These are phyloP conservation scores for Meteorus colon DNA, from an alignment of 2,888 invertebrate species.

Conservation along the genomic window DNA sequence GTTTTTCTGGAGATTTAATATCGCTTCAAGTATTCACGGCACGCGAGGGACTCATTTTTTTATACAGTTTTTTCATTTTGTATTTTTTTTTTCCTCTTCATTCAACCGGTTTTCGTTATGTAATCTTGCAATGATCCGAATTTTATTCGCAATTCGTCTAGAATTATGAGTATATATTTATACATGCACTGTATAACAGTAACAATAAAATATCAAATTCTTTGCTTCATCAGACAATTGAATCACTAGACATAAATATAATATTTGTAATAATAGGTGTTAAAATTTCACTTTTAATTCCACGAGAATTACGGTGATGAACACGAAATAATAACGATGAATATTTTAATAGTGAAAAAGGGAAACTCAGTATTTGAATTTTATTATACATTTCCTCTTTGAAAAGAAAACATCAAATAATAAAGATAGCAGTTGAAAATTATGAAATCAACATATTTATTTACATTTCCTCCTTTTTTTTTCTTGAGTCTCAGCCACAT, in stretches of 20 bases:
- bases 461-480: not conserved
- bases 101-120: constrained; percentile 47
- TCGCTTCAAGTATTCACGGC: constrained; percentile 52
- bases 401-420: not conserved
- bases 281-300: constrained; percentile 10
- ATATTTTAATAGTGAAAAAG: not conserved
- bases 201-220: not conserved
- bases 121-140: constrained; percentile 32
- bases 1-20: constrained; percentile 45
- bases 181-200: not conserved
- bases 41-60: constrained; percentile 45
- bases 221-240: not conserved
- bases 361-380: not conserved
- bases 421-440: not conserved
- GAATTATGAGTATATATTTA: not conserved
- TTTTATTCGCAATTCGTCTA: constrained; percentile 26
- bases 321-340: not conserved
- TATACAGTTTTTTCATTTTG: not conserved
- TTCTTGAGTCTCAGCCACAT: not conserved
- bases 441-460: not conserved
- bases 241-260: not conserved
- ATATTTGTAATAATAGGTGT: not conserved
- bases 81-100: not conserved
- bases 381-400: not conserved
- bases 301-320: not conserved